Evolutionary conservation across 2,888 invertebrate species (phyloP).

Genomic region (Sminthurides aquaticus): DNA sequence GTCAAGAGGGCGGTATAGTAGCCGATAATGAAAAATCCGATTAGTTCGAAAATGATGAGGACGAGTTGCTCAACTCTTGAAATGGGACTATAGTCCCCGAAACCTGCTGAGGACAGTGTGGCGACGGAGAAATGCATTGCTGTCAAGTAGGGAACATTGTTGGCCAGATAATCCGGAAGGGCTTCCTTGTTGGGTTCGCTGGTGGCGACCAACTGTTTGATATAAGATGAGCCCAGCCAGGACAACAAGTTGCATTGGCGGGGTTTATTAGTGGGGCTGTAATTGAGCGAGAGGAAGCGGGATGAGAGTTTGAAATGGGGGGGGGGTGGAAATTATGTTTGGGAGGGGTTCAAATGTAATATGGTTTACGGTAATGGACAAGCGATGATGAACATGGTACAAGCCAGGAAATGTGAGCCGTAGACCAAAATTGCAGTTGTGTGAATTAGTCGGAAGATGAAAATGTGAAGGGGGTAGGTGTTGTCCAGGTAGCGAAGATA

Average conservation of each 20-base stretch:
- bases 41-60: slow-evolving; percentile 27
- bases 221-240: slow-evolving; percentile 32
- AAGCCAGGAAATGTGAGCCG: slow-evolving; percentile 37
- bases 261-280: background rate
- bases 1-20: slow-evolving; percentile 39
- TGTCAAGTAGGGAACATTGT: slow-evolving; percentile 26
- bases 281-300: too few relatives aligned
- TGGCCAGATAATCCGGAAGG: slow-evolving; percentile 5
- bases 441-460: slow-evolving; percentile 32
- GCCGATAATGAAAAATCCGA: slow-evolving; percentile 36
- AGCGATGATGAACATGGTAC: slow-evolving; percentile 31
- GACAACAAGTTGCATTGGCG: slow-evolving; percentile 19
- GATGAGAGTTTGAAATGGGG: too few relatives aligned
- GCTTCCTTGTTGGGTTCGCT: background rate
- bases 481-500: slow-evolving; percentile 35
- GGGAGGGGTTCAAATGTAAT: too few relatives aligned
- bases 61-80: slow-evolving; percentile 28
- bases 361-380: slow-evolving; percentile 26
- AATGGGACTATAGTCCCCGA: slow-evolving; percentile 38
- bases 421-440: slow-evolving; percentile 30
- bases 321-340: too few relatives aligned
- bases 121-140: slow-evolving; percentile 35
- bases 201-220: background rate
- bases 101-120: slow-evolving; percentile 35
- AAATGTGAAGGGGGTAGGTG: slow-evolving; percentile 28